Conservation (phyloP, 2,888 invertebrate species). For the Tillus elongatus region DNA sequence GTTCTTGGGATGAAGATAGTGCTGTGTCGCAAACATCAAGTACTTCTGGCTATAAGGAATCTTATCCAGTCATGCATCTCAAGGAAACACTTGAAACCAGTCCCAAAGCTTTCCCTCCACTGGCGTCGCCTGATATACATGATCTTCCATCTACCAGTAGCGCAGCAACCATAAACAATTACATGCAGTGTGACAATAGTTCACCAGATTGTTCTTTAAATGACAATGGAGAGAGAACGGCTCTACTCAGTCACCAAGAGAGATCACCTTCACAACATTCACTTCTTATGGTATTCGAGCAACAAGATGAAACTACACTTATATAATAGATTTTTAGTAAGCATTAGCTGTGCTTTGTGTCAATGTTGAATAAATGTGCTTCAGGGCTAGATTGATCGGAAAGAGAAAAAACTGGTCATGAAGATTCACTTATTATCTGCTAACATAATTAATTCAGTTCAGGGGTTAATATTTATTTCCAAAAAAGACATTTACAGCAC, state of each 20-base stretch:
- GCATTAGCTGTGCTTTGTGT: too few species aligned
- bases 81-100: conserved; percentile 37
- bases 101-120: conserved; percentile 45
- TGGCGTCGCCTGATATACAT: conserved; percentile 55
- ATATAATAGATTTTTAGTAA: conserved; percentile 54
- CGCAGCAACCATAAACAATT: conserved; percentile 43
- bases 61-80: conserved; percentile 44
- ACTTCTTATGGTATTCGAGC: conserved; percentile 64
- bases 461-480: too few species aligned
- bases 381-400: too few species aligned
- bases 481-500: too few species aligned
- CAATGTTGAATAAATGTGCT: too few species aligned
- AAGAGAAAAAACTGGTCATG: too few species aligned
- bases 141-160: conserved; percentile 48
- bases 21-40: conserved; percentile 72
- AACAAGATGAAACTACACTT: conserved; percentile 79
- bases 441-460: too few species aligned
- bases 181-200: conserved; percentile 46
- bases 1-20: conserved; percentile 72
- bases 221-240: conserved; percentile 56
- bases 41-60: conserved; percentile 72
- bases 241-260: conserved; percentile 49
- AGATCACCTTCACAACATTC: conserved; percentile 68
- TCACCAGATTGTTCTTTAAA: conserved; percentile 55
- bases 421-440: too few species aligned